Evolutionary conservation across 2,797 vertebrate genomes (phyloP).

Genomic region (Cygnus olor): DNA sequence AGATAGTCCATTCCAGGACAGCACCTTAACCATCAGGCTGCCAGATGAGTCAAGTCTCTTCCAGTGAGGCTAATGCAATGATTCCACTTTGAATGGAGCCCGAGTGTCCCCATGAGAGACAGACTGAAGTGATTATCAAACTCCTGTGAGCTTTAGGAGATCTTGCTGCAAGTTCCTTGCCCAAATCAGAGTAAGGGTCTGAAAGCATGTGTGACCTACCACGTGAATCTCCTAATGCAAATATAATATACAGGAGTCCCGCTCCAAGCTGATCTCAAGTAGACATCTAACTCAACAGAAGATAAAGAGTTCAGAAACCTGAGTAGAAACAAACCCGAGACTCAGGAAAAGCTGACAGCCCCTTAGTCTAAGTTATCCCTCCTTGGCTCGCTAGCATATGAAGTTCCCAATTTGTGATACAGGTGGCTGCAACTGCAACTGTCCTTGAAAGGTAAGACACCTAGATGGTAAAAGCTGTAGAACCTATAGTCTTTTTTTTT

Average conservation of each 20-base stretch:
- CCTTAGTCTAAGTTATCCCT: neutral
- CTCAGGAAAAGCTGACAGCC: neutral
- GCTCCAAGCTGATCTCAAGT: neutral
- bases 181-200: neutral
- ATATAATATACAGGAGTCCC: neutral
- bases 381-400: neutral
- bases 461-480: neutral
- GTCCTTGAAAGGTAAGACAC: neutral
- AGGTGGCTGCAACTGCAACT: neutral
- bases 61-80: neutral
- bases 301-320: neutral
- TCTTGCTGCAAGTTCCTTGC: neutral
- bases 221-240: neutral
- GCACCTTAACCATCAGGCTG: neutral
- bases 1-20: neutral
- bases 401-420: neutral
- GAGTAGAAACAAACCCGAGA: neutral
- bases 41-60: neutral
- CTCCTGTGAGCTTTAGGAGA: neutral
- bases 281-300: neutral
- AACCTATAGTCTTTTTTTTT: neutral
- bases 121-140: neutral
- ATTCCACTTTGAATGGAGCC: neutral
- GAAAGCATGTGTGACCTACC: neutral
- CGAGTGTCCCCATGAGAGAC: accelerated